phyloP scores from a whole-genome alignment of 2,888 invertebrate genomes.

The Volucella inflata region DNA sequence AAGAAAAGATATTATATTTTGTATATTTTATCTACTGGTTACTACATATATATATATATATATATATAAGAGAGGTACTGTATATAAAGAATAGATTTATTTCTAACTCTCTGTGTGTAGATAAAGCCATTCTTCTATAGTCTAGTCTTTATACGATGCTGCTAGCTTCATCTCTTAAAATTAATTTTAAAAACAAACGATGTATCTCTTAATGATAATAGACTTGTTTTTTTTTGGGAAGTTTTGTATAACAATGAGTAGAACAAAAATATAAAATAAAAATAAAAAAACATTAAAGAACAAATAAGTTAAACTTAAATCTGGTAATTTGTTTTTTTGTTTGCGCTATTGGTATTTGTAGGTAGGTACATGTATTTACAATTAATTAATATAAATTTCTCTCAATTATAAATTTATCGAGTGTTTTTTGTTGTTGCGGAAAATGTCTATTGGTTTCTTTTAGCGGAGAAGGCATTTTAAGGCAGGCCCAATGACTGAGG shows the following conservation, averaged over 20 bases:
- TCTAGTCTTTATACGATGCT: slow-evolving; percentile 26
- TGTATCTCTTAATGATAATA: neutral
- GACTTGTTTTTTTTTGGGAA: slow-evolving; percentile 9
- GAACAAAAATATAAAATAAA: slow-evolving; percentile 2
- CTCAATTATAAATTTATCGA: slow-evolving; percentile 4
- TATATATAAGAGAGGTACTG: slow-evolving; percentile 57
- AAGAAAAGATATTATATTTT: slow-evolving; percentile 21
- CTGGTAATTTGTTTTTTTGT: slow-evolving; percentile 37
- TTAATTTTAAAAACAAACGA: slow-evolving; percentile 6
- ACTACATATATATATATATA: slow-evolving; percentile 26
- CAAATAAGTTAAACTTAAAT: slow-evolving; percentile 65
- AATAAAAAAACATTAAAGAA: neutral
- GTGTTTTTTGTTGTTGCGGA: neutral
- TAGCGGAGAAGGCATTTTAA: neutral
- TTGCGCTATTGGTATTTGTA: slow-evolving; percentile 38
- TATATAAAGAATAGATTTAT: slow-evolving; percentile 9
- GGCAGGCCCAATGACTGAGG: neutral
- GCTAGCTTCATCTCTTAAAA: slow-evolving; percentile 9
- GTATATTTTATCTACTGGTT: too few relatives aligned
- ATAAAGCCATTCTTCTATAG: slow-evolving; percentile 55
- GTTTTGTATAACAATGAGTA: slow-evolving; percentile 31
- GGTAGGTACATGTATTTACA: slow-evolving; percentile 36
- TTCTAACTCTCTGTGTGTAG: slow-evolving; percentile 17
- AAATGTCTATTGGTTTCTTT: slow-evolving; percentile 49
- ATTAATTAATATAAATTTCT: neutral